These are phyloP conservation scores for Dunckerocampus dactyliophorus DNA, from an alignment of 2,113 vertebrate genomes.

Conservation along the genomic window DNA sequence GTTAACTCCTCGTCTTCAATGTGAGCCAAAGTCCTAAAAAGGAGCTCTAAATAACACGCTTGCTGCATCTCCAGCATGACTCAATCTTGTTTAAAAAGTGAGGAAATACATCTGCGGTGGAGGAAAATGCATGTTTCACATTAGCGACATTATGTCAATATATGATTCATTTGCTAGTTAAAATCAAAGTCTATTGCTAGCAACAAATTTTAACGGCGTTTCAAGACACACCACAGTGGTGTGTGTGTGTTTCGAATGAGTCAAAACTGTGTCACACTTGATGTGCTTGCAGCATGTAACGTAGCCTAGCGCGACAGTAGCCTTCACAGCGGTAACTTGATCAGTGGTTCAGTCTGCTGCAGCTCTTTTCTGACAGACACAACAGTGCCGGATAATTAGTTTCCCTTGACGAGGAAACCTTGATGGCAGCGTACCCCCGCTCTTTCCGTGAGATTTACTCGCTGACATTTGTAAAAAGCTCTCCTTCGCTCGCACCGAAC, in stretches of 20 bases:
- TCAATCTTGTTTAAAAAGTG: conserved; percentile 10
- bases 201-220: too few relatives aligned
- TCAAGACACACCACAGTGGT: too few relatives aligned
- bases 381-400: conserved; percentile 15
- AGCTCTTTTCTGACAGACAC: neutral
- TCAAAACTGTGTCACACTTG: too few relatives aligned
- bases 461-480: conserved; percentile 13
- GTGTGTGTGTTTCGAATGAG: too few relatives aligned
- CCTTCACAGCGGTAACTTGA: too few relatives aligned
- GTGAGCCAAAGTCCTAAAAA: conserved; percentile 52
- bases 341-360: too few relatives aligned
- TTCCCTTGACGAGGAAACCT: conserved; percentile 5
- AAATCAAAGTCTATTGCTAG: too few relatives aligned
- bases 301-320: too few relatives aligned
- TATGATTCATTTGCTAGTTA: conserved; percentile 53
- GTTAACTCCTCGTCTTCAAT: conserved; percentile 15
- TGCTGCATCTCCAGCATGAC: neutral
- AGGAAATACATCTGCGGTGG: conserved; percentile 16
- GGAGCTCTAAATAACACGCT: conserved; percentile 54
- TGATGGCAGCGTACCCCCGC: too few relatives aligned
- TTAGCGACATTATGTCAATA: conserved; percentile 50
- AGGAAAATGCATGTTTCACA: conserved; percentile 45
- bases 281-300: too few relatives aligned
- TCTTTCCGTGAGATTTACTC: conserved; percentile 10
- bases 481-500: neutral